Percentiles rank a stretch among this genome's conserved stretches.
Evolutionary conservation across 1,140 invertebrate species (phyloP).

Genomic region (Heliconius himera): DNA sequence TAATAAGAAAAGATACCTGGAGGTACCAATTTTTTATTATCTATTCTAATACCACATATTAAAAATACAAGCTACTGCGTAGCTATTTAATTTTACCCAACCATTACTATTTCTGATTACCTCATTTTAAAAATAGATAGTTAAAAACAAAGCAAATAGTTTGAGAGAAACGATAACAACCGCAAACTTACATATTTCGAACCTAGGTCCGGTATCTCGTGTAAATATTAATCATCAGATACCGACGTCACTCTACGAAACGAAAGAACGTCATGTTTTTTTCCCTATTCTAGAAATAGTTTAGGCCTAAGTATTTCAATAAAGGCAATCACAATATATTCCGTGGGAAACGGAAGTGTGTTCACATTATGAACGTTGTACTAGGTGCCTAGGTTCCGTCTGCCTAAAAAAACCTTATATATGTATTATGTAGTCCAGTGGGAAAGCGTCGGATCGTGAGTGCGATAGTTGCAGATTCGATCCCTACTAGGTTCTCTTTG

Average conservation of each 20-base stretch:
- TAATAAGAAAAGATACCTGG: no score
- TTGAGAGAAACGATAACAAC: not conserved
- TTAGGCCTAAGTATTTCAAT: no score
- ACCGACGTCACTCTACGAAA: no score
- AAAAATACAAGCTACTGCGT: not conserved
- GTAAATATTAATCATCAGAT: not conserved
- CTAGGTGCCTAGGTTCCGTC: no score
- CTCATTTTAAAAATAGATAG: not conserved
- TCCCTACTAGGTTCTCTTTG: no score
- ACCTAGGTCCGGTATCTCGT: constrained; percentile 6
- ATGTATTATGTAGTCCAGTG: no score
- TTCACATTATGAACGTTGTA: no score
- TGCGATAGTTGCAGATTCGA: no score
- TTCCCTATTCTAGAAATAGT: not conserved
- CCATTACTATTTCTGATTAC: not conserved
- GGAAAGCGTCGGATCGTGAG: no score
- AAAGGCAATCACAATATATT: no score
- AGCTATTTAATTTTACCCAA: not conserved
- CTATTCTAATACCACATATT: not conserved
- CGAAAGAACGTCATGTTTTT: not conserved
- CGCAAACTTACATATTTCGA: not conserved
- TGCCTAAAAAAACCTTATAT: no score
- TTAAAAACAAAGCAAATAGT: not conserved
- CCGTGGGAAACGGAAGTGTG: no score
- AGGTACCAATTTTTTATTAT: not conserved